Evolutionary conservation across 2,113 vertebrate genomes (phyloP), one percentile per base, ranked within the genome.

Genomic region (Phocoena phocoena): DNA sequence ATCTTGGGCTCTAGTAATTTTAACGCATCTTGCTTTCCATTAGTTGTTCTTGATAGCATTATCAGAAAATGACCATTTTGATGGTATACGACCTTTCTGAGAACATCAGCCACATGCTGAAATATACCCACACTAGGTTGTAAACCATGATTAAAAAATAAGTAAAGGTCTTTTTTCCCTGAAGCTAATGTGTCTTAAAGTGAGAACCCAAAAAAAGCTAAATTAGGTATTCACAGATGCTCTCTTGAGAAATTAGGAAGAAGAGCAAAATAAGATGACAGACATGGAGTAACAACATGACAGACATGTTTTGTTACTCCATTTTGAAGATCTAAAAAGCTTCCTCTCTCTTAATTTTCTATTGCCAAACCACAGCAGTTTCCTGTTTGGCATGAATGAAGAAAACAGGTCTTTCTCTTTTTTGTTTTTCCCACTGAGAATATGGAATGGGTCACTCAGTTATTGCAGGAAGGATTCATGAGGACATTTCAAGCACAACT

Each of bases 401-500:
- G 44, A 92, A 83, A 41, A 76, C 13, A 47, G n/a, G 26, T 58
- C 53, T 76, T 50, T 88, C 44, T 70, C n/a, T 23, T 31, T 36
- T 73, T 26, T 31, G 18, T 68, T 94, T 96, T 74, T 79, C 38
- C 68, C 47, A 36, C 60, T 50, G 13, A 87, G 15, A 80, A 83
- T 87, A 53, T 86, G 33, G 13, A 76, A 63, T 55, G 88, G 58
- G 8, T 41, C 25, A 53, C n/a, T 65, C 36, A 3, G 38, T 71
- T 74, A 65, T 44, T 88, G 74, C 14, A 95, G 15, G 44, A 80
- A 93, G 50, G 12, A 86, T 36, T 36, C 55, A 5, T 2, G 33
- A 94, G 26, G 60, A 67, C 85, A 88, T 81, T 96, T 92, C 62
- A 88, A 88, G 31, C 10, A 74, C 76, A 76, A 65, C 11, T 70